A percentile compares a stretch with the other conserved stretches of the same genome.
Conservation (phyloP, 2,113 vertebrate species). For the Reinhardtius hippoglossoides region DNA sequence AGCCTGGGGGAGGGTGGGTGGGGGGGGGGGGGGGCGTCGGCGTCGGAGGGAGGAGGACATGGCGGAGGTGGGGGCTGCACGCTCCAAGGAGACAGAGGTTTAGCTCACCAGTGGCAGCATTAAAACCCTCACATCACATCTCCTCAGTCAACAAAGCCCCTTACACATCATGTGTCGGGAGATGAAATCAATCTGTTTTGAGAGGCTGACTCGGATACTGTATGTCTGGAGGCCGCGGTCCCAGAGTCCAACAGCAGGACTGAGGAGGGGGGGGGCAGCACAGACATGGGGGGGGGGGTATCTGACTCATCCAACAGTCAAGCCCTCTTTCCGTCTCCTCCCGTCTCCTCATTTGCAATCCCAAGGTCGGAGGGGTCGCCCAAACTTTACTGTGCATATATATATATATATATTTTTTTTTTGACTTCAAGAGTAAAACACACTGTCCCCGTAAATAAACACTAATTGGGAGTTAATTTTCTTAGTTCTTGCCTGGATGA, state of each 20-base stretch:
- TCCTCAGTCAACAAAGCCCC: slow-evolving; percentile 69
- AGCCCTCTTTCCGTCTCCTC: neutral
- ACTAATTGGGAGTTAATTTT: slow-evolving; percentile 95
- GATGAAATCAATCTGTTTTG: slow-evolving; percentile 70
- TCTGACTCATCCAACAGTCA: slow-evolving; percentile 47
- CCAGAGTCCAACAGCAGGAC: slow-evolving; percentile 36
- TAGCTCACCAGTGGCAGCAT: slow-evolving; percentile 67
- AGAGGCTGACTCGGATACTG: slow-evolving; percentile 59
- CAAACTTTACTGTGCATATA: slow-evolving; percentile 61
- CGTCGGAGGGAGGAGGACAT: neutral
- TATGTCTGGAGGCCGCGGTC: slow-evolving; percentile 56
- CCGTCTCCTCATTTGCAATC: slow-evolving; percentile 33
- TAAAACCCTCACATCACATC: slow-evolving; percentile 68
- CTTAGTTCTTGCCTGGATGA: slow-evolving; percentile 93
- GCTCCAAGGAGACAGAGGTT: slow-evolving; percentile 66
- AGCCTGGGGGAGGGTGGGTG: slow-evolving; percentile 23
- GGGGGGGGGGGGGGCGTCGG: neutral
- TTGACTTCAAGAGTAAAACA: slow-evolving; percentile 58
- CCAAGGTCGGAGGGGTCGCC: slow-evolving; percentile 28
- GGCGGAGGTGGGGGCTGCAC: slow-evolving; percentile 33
- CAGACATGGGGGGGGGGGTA: slow-evolving; percentile 23
- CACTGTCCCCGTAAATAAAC: slow-evolving; percentile 88
- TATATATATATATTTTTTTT: slow-evolving; percentile 37
- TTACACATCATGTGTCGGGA: slow-evolving; percentile 62
- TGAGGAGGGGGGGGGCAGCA: neutral